These are phyloP conservation scores for Morone chrysops DNA, from an alignment of 2,113 vertebrate genomes.

Conservation along the genomic window DNA sequence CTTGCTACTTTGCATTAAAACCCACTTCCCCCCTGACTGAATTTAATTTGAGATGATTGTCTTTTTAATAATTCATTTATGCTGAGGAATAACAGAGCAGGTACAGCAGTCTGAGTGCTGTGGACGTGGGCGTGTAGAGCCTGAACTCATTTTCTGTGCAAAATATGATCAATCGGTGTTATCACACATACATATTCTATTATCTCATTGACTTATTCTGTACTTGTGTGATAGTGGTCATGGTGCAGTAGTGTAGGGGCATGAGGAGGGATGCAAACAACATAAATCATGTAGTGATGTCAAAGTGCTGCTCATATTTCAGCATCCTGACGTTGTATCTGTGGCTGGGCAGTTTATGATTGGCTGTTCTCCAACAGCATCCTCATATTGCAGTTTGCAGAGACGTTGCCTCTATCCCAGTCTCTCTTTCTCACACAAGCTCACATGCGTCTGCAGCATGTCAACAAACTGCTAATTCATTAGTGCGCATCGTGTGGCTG, in stretches of 20 bases:
- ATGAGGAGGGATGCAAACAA: conserved; percentile 13
- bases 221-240: neutral
- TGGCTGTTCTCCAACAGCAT: conserved; percentile 57
- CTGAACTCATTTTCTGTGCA: neutral
- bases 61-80: conserved; percentile 72
- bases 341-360: conserved; percentile 18
- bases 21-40: conserved; percentile 34
- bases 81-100: conserved; percentile 20
- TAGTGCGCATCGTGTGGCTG: conserved; percentile 33
- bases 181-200: neutral
- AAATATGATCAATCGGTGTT: neutral
- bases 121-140: neutral
- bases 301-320: conserved; percentile 46
- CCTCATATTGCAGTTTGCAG: conserved; percentile 40
- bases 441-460: conserved; percentile 35
- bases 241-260: neutral
- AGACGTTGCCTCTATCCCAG: neutral
- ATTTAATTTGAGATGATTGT: conserved; percentile 68
- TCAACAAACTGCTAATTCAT: conserved; percentile 67
- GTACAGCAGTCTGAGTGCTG: conserved; percentile 2
- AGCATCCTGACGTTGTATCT: conserved; percentile 36
- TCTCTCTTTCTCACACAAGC: conserved; percentile 5
- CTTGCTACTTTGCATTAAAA: conserved; percentile 60
- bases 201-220: neutral
- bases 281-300: conserved; percentile 25